phyloP scores from a whole-genome alignment of 1,140 invertebrate species.

The Drosophila kohkoa region DNA sequence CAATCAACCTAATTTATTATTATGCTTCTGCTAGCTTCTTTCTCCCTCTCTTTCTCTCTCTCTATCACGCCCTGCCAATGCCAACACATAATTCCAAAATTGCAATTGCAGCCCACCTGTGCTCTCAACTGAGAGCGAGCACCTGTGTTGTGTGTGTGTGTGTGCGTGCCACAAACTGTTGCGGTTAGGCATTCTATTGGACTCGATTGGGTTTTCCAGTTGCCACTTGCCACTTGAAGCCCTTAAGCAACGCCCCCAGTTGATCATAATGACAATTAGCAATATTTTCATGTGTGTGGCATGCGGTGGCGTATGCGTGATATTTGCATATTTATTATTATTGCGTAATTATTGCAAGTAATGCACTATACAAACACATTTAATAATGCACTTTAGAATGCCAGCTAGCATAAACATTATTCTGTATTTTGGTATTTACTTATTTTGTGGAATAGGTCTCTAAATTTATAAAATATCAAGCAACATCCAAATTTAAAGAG shows the following conservation, averaged over 20 bases:
- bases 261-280: constrained; percentile 42
- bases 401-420: too few relatives aligned
- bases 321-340: constrained; percentile 15
- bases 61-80: constrained; percentile 27
- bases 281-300: constrained; percentile 24
- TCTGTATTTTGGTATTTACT: too few relatives aligned
- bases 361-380: neutral
- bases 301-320: constrained; percentile 36
- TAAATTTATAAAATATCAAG: too few relatives aligned
- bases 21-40: neutral
- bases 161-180: constrained; percentile 25
- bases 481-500: too few relatives aligned
- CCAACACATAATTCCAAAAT: constrained; percentile 45
- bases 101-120: constrained; percentile 22
- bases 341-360: neutral
- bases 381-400: too few relatives aligned
- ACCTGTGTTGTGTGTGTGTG: neutral
- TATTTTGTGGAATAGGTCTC: too few relatives aligned
- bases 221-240: constrained; percentile 12
- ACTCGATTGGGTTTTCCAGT: neutral
- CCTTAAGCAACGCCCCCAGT: constrained; percentile 18
- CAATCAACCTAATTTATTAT: constrained; percentile 82
- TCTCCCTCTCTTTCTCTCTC: neutral
- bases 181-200: constrained; percentile 10
- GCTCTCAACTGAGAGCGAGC: neutral